These are phyloP conservation scores for Poeciliopsis infans DNA, from an alignment of 2,797 vertebrate species.

Conservation along the genomic window DNA sequence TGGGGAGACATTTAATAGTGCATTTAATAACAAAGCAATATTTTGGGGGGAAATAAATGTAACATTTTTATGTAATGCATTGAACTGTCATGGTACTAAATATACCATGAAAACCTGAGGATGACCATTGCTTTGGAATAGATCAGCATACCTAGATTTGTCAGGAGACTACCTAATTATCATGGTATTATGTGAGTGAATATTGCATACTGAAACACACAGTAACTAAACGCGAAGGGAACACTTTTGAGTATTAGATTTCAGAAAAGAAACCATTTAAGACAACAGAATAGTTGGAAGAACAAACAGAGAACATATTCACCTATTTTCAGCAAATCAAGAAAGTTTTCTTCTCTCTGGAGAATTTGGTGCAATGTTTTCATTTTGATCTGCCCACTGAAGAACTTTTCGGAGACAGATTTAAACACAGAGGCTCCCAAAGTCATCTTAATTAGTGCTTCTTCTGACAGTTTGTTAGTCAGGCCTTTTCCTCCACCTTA, in stretches of 20 bases:
- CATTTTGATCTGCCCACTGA: constrained; percentile 46
- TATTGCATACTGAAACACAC: neutral
- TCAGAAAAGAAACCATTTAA: neutral
- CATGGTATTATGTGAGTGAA: neutral
- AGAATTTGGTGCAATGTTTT: constrained; percentile 34
- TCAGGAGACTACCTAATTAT: neutral
- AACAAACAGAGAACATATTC: neutral
- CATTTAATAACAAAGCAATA: neutral
- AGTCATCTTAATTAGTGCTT: constrained; percentile 11
- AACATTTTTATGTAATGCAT: neutral
- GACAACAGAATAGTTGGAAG: neutral
- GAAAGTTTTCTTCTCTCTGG: neutral
- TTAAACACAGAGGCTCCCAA: constrained; percentile 34
- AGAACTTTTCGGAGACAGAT: constrained; percentile 36
- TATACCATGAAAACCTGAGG: neutral
- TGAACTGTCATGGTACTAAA: neutral
- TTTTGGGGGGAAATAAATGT: neutral
- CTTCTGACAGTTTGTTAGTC: constrained; percentile 18
- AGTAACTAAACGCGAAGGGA: neutral
- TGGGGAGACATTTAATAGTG: no score
- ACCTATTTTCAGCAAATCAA: constrained; percentile 46
- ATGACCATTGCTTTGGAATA: neutral
- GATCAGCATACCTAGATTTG: neutral
- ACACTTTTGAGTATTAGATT: neutral
- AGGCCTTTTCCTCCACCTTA: neutral